These are phyloP conservation scores for Tortrix viridana DNA, from an alignment of 2,888 invertebrate species.

Conservation along the genomic window DNA sequence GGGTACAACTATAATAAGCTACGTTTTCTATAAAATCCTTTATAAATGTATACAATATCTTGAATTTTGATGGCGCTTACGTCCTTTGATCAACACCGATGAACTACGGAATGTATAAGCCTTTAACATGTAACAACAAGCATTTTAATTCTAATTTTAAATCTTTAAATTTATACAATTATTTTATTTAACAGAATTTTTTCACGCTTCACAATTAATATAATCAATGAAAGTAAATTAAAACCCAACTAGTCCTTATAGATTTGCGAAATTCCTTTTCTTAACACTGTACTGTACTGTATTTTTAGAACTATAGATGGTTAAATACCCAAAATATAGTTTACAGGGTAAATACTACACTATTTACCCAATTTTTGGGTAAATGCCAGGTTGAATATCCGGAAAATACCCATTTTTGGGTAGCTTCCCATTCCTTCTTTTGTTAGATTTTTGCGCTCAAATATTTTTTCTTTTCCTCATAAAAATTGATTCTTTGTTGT, in stretches of 20 bases:
- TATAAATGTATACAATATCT: constrained; percentile 80
- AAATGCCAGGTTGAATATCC: too few relatives aligned
- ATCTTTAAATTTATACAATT: constrained; percentile 29
- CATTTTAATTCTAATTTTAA: constrained; percentile 40
- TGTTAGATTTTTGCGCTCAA: too few relatives aligned
- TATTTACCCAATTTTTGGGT: not conserved
- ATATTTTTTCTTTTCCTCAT: too few relatives aligned
- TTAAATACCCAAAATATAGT: too few relatives aligned
- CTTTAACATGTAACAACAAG: constrained; percentile 72
- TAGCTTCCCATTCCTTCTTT: too few relatives aligned
- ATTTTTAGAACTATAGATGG: too few relatives aligned
- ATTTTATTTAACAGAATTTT: constrained; percentile 19
- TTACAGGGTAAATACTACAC: too few relatives aligned
- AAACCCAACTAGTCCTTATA: constrained; percentile 3
- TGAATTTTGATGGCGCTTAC: constrained; percentile 49
- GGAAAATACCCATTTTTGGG: too few relatives aligned
- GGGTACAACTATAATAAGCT: constrained; percentile 45
- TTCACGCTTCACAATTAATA: constrained; percentile 12
- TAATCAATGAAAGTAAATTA: constrained; percentile 1
- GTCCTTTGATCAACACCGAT: constrained; percentile 64
- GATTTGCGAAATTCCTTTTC: not conserved
- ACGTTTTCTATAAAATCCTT: constrained; percentile 69
- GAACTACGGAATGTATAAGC: constrained; percentile 67
- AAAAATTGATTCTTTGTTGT: too few relatives aligned
- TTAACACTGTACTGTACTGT: too few relatives aligned